These are phyloP conservation scores for Aphelocoma californica DNA, from an alignment of 2,797 vertebrate genomes.

Conservation along the genomic window DNA sequence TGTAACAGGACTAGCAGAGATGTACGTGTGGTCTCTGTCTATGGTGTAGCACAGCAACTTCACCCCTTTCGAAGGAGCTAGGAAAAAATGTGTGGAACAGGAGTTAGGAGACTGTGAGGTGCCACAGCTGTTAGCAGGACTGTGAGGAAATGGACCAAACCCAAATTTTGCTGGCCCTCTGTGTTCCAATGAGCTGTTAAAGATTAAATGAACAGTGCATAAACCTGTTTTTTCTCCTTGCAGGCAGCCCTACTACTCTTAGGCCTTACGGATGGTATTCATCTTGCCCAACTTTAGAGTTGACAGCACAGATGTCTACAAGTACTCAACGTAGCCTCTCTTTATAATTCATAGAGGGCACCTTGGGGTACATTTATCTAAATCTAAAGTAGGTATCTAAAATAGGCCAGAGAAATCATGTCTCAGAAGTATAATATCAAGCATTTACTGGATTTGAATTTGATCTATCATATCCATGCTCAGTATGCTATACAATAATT, in stretches of 20 bases:
- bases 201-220: background rate
- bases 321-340: background rate
- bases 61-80: background rate
- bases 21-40: background rate
- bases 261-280: conserved; percentile 35
- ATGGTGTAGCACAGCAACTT: background rate
- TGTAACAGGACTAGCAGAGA: background rate
- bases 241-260: conserved; percentile 38
- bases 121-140: background rate
- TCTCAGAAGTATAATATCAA: conserved; percentile 41
- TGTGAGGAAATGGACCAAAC: background rate
- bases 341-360: conserved; percentile 54
- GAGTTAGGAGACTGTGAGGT: background rate
- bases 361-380: conserved; percentile 48
- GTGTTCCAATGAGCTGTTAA: background rate
- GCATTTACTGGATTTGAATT: background rate
- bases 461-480: conserved; percentile 32
- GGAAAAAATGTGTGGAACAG: background rate
- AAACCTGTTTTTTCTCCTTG: conserved; percentile 17
- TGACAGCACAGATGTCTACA: conserved; percentile 52
- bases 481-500: conserved; percentile 36
- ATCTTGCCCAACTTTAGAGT: conserved; percentile 33
- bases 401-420: conserved; percentile 8
- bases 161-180: background rate
- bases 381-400: conserved; percentile 24